Conservation (phyloP, 2,113 vertebrate genomes). For the Tapirus terrestris region DNA sequence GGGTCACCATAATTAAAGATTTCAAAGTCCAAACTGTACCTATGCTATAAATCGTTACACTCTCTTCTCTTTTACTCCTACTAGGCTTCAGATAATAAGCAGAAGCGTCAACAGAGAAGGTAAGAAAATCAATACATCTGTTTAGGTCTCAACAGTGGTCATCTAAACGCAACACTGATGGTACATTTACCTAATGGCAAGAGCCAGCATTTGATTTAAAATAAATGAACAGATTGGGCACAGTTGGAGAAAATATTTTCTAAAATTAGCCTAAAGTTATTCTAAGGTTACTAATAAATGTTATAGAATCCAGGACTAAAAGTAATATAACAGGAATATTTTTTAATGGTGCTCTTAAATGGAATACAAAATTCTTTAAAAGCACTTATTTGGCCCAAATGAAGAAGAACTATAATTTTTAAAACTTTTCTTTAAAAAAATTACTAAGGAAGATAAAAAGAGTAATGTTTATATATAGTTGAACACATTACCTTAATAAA, state of each 20-base stretch:
- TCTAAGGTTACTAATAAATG: neutral
- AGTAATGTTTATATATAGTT: neutral
- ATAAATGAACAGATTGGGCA: neutral
- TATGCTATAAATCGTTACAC: neutral
- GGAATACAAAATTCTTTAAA: neutral
- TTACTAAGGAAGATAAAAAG: neutral
- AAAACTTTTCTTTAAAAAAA: neutral
- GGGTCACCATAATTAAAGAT: neutral
- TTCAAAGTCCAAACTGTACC: neutral
- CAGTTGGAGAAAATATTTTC: neutral
- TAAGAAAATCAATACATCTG: neutral
- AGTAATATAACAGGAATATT: neutral
- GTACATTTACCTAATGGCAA: neutral
- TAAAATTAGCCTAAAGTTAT: neutral
- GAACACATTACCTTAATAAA: neutral
- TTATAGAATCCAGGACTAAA: neutral
- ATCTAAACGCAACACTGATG: neutral
- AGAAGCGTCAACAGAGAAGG: neutral
- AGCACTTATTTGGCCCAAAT: neutral
- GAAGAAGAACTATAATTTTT: conserved; percentile 15
- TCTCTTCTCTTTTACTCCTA: neutral
- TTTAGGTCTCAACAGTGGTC: neutral
- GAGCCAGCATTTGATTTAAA: neutral
- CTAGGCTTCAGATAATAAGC: neutral
- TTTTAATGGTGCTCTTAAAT: neutral